Base-by-base conservation (phyloP, 2,888 invertebrate species). In the Drosophila parthenogenetica region DNA sequence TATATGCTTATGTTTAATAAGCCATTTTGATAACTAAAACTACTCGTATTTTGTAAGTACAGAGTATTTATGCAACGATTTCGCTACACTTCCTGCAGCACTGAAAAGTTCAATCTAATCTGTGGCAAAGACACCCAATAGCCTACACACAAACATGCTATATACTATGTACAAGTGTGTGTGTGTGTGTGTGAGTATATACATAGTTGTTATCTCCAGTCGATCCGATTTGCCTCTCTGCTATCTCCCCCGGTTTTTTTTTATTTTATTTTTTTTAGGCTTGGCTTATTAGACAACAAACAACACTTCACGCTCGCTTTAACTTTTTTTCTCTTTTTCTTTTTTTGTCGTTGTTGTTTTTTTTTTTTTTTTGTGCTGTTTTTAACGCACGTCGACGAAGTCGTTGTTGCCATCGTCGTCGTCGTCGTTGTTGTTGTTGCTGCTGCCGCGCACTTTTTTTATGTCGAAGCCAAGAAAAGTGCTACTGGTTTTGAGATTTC, bases 401-500 rank as follows among this genome's bases (percentile, higher is more conserved):
- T 54, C 39, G 68, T 58, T 55, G 67, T 69, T 79, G 64, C 68
- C 55, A 60, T 63, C 72, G 76, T 64, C 65, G 70, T 55, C 43
- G 62, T 59, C 58, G 66, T 58, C 69, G 55, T 35, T 61, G 60
- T 61, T 59, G 64, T 39, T 63, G 67, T 45, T 75, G 59, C 59
- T 70, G 71, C 59, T 58, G 75, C 57, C 65, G 77, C 71, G 59
- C 77, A 70, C 72, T 81, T 66, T 69, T 72, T 69, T 73, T 76
- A 68, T 73, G 84, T 81, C 61, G 73, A 75, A 71, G 73, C 73
- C 73, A 89, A 89, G 86, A 82, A 81, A 87, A 90, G 78, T 89
- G 90, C 90, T 90, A 90, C 89, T 90, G 89, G 89, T 90, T 89
- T 89, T 89, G 72, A 87, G 80, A 83, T 86, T 85, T 77, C 54